Evolutionary conservation across 1,140 invertebrate genomes (phyloP).

Genomic region (Ceratina japonica): DNA sequence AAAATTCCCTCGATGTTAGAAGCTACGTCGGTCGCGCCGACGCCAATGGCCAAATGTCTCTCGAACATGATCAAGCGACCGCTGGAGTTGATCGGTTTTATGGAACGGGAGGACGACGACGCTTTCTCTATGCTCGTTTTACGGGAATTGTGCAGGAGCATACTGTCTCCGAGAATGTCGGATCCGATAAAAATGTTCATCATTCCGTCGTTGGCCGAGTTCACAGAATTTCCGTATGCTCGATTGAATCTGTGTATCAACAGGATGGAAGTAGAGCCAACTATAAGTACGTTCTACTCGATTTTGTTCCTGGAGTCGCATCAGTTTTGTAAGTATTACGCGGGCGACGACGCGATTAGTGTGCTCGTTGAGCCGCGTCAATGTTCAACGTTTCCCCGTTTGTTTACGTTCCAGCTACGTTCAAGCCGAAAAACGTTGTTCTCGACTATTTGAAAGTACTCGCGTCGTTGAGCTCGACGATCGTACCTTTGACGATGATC

Average conservation of each 20-base stretch:
- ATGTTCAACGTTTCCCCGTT: constrained; percentile 1
- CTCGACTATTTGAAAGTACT: constrained; percentile 77
- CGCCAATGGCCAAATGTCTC: constrained; percentile 86
- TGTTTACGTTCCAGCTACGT: constrained; percentile 56
- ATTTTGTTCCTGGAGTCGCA: constrained; percentile 84
- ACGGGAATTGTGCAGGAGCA: constrained; percentile 68
- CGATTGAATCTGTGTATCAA: constrained; percentile 78
- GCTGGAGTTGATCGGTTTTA: constrained; percentile 78
- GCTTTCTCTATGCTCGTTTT: constrained; percentile 74
- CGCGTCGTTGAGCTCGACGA: constrained; percentile 71
- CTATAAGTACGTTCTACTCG: constrained; percentile 81
- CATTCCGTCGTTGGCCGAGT: constrained; percentile 78
- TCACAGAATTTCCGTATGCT: constrained; percentile 77
- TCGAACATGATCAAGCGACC: constrained; percentile 89
- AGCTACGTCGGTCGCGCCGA: constrained; percentile 85
- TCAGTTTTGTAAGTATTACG: constrained; percentile 80
- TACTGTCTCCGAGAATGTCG: constrained; percentile 74
- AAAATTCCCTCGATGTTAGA: constrained; percentile 87
- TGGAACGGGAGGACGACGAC: constrained; percentile 54
- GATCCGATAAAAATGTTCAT: constrained; percentile 76
- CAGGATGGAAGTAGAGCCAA: constrained; percentile 71
- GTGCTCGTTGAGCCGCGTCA: too few relatives aligned
- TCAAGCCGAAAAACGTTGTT: constrained; percentile 62
- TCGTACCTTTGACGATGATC: constrained; percentile 51
- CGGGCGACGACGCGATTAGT: too few relatives aligned